A percentile compares a stretch with the other conserved stretches of the same genome.
phyloP scores from a whole-genome alignment of 1,140 invertebrate species.

The Drosophila burlai region DNA sequence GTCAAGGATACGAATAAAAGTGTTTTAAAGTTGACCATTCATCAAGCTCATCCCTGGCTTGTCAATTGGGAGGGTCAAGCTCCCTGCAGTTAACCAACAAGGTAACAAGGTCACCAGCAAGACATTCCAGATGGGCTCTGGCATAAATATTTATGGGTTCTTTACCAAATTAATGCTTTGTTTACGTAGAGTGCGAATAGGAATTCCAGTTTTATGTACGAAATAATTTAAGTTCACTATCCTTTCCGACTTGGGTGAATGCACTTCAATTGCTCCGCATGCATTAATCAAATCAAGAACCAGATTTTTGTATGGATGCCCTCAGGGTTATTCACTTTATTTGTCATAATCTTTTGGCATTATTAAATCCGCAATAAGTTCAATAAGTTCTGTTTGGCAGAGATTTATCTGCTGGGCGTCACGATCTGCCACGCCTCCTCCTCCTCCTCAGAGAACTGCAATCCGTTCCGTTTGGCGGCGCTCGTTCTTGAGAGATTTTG shows the following conservation, averaged over 20 bases:
- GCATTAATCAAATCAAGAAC: slow-evolving; percentile 17
- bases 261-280: not conserved
- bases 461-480: slow-evolving; percentile 43
- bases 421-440: slow-evolving; percentile 31
- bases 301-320: not conserved
- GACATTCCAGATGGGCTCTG: slow-evolving; percentile 34
- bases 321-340: slow-evolving; percentile 34
- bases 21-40: slow-evolving; percentile 9
- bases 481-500: slow-evolving; percentile 73
- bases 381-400: slow-evolving; percentile 19
- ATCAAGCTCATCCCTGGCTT: slow-evolving; percentile 19
- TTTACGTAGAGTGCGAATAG: not conserved
- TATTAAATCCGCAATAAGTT: slow-evolving; percentile 22
- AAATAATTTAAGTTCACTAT: slow-evolving; percentile 7
- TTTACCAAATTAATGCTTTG: slow-evolving; percentile 48
- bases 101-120: slow-evolving; percentile 50
- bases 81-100: slow-evolving; percentile 35
- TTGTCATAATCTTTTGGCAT: slow-evolving; percentile 16
- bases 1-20: slow-evolving; percentile 25
- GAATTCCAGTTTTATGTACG: not conserved
- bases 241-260: not conserved
- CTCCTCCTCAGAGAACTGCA: not conserved
- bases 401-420: slow-evolving; percentile 40
- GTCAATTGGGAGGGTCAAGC: slow-evolving; percentile 40
- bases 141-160: slow-evolving; percentile 65